Conservation (phyloP, 2,113 vertebrate genomes). For the Aramus guarauna region DNA sequence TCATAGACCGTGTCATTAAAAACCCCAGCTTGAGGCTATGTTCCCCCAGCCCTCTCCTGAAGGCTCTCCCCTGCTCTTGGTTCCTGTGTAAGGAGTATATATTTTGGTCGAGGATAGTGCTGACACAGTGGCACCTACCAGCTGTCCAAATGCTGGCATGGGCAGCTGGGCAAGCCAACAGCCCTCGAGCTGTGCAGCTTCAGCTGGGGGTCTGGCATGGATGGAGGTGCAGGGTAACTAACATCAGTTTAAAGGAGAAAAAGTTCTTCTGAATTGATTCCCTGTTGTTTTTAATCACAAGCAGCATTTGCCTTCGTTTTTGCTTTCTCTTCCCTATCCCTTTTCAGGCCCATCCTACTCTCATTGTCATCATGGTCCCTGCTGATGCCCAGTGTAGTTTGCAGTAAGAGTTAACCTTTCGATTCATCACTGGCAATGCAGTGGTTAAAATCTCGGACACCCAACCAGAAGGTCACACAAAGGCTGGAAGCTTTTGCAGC, state of each 20-base stretch:
- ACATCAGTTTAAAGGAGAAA: not conserved
- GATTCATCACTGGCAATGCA: not conserved
- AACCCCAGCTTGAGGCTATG: not conserved
- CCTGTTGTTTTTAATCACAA: not conserved
- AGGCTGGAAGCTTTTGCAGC: not conserved
- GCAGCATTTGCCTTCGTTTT: not conserved
- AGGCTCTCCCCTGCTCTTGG: not conserved
- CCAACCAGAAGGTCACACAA: not conserved
- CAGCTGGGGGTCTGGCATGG: not conserved
- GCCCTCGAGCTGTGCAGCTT: not conserved
- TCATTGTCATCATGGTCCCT: not conserved
- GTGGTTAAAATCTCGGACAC: not conserved
- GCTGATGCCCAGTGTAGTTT: not conserved
- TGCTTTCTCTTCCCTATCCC: not conserved
- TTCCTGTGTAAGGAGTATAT: not conserved
- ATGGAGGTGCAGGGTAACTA: not conserved
- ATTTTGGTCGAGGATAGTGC: not conserved
- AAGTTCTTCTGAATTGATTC: not conserved
- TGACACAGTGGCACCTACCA: not conserved
- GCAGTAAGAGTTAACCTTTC: not conserved
- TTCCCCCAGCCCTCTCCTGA: not conserved
- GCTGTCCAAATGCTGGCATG: not conserved
- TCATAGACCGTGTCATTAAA: not conserved
- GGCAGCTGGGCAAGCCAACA: not conserved
- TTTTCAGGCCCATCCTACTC: not conserved